Evolutionary conservation across 2,113 vertebrate genomes (phyloP).

Genomic region (Diadophis punctatus): DNA sequence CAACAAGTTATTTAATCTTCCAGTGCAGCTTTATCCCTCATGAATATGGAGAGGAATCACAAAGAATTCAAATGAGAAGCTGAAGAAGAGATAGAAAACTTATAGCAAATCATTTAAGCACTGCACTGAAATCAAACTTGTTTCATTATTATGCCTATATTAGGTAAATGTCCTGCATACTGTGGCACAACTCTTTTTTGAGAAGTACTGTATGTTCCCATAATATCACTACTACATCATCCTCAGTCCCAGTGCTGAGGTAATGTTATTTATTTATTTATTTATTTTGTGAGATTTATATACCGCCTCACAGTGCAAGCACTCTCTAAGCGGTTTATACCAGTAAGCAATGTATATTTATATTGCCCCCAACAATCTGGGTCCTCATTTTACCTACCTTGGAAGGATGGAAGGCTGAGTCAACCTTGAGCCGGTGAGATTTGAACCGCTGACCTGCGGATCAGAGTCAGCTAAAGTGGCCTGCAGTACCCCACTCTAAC

Average conservation of each 20-base stretch:
- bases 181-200: not conserved
- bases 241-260: not conserved
- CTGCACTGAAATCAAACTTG: not conserved
- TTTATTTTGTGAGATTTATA: too few species aligned
- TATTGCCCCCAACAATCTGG: too few species aligned
- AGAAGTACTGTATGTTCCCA: not conserved
- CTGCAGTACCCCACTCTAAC: too few species aligned
- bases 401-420: too few species aligned
- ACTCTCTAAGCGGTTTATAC: too few species aligned
- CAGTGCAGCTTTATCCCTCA: not conserved
- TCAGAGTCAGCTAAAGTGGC: too few species aligned
- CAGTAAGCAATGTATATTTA: too few species aligned
- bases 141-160: not conserved
- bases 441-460: too few species aligned
- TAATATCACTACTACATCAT: not conserved
- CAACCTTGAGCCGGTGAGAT: too few species aligned
- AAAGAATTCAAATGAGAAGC: not conserved
- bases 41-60: not conserved
- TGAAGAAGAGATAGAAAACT: not conserved
- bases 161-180: not conserved
- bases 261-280: too few species aligned
- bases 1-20: not conserved
- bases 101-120: not conserved
- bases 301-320: too few species aligned
- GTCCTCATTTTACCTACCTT: too few species aligned